phyloP scores from a whole-genome alignment of 2,888 invertebrate genomes.

The Chrysotoxum bicinctum region DNA sequence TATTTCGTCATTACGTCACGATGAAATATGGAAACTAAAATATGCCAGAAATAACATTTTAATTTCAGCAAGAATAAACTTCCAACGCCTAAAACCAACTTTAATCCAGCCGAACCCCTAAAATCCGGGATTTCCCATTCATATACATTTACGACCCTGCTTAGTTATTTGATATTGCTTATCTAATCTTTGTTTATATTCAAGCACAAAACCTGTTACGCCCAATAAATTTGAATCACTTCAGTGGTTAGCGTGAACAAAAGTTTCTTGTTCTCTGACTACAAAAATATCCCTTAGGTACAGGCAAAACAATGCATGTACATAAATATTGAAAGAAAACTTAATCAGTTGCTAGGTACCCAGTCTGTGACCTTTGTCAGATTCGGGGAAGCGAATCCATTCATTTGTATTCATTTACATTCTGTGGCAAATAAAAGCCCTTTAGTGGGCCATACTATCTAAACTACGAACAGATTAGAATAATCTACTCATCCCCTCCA shows the following conservation, averaged over 20 bases:
- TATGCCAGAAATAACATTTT: too few relatives aligned
- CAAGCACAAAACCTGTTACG: neutral
- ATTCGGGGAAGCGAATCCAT: slow-evolving; percentile 2
- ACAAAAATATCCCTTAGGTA: neutral
- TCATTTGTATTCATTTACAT: slow-evolving; percentile 10
- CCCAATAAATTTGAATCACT: neutral
- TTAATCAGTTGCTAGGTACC: neutral
- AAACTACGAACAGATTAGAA: slow-evolving; percentile 42
- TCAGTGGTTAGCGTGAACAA: neutral
- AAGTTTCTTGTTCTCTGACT: neutral
- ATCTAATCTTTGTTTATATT: neutral
- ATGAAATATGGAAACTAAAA: too few relatives aligned
- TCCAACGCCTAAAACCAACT: neutral
- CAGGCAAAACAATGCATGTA: neutral
- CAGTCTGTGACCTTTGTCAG: slow-evolving; percentile 1
- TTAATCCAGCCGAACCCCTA: neutral
- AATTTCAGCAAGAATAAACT: neutral
- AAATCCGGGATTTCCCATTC: neutral
- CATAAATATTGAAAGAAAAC: neutral
- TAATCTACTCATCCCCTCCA: slow-evolving; percentile 1
- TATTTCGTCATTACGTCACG: too few relatives aligned
- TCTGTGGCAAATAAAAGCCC: neutral
- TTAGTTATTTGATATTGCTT: neutral
- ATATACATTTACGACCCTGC: neutral
- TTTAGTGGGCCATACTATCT: neutral